phyloP scores from a whole-genome alignment of 2,113 vertebrate genomes.

The Neopipo cinnamomea region DNA sequence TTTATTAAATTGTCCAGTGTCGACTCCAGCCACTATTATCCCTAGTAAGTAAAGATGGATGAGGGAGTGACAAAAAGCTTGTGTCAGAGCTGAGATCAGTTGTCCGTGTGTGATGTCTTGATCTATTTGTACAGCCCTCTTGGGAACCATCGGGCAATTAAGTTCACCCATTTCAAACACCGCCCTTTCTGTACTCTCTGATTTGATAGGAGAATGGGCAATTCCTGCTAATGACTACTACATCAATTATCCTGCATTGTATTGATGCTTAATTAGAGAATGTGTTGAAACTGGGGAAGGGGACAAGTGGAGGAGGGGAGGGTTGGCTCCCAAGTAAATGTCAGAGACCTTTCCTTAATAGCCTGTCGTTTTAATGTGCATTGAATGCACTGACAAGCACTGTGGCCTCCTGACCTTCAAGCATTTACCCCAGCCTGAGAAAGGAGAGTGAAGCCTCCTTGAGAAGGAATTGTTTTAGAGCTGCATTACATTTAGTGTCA shows the following conservation, averaged over 20 bases:
- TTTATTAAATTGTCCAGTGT: constrained; percentile 55
- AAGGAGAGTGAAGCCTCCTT: constrained; percentile 16
- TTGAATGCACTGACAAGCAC: constrained; percentile 48
- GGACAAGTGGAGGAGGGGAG: constrained; percentile 23
- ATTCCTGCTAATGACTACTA: constrained; percentile 75
- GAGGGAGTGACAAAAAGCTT: constrained; percentile 61
- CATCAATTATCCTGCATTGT: constrained; percentile 75
- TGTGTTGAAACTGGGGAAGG: constrained; percentile 65
- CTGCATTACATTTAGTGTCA: constrained; percentile 62
- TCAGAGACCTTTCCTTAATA: constrained; percentile 66
- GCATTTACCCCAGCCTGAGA: constrained; percentile 49
- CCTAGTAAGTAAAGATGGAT: constrained; percentile 68
- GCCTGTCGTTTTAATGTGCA: constrained; percentile 65
- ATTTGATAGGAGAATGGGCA: constrained; percentile 72
- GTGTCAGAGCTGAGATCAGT: constrained; percentile 44
- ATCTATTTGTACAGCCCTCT: constrained; percentile 74
- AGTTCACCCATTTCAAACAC: constrained; percentile 66
- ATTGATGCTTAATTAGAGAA: constrained; percentile 76
- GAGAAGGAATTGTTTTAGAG: constrained; percentile 39
- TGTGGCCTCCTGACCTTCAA: constrained; percentile 64
- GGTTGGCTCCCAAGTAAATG: constrained; percentile 60
- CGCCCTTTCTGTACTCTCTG: constrained; percentile 49
- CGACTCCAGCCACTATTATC: constrained; percentile 40
- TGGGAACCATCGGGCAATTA: constrained; percentile 73
- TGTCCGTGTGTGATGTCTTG: constrained; percentile 71